Percentiles rank a stretch among this genome's conserved stretches.
These are phyloP conservation scores for Cricetomys ansorgei DNA, from an alignment of 2,113 vertebrate genomes.

Conservation along the genomic window DNA sequence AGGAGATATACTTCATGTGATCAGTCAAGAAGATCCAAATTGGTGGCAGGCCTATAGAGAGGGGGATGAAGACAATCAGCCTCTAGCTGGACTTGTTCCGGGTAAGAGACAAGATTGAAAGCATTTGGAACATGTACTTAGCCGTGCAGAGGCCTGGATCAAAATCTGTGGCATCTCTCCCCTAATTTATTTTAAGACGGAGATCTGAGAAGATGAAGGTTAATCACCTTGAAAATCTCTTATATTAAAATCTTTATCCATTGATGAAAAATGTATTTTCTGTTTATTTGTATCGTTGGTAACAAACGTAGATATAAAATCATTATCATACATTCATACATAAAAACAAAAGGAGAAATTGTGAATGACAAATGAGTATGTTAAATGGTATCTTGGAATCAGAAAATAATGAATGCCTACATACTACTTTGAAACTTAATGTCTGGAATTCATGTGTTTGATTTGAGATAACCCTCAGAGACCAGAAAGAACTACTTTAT, in stretches of 20 bases:
- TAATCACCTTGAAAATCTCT: slow-evolving; percentile 20
- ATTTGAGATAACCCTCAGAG: slow-evolving; percentile 22
- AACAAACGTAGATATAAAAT: slow-evolving; percentile 29
- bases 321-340: not conserved
- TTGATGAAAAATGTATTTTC: slow-evolving; percentile 45
- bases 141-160: not conserved
- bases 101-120: slow-evolving; percentile 84
- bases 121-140: not conserved
- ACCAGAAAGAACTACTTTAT: not conserved
- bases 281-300: slow-evolving; percentile 43
- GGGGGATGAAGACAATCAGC: slow-evolving; percentile 96
- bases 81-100: slow-evolving; percentile 96
- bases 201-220: slow-evolving; percentile 34
- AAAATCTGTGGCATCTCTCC: not conserved
- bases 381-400: slow-evolving; percentile 19
- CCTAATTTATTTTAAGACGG: slow-evolving; percentile 1
- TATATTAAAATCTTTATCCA: slow-evolving; percentile 45
- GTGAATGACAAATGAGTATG: not conserved
- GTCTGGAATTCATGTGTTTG: not conserved
- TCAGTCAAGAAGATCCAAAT: slow-evolving; percentile 97
- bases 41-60: slow-evolving; percentile 99
- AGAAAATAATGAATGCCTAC: slow-evolving; percentile 5
- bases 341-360: not conserved
- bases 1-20: slow-evolving; percentile 97
- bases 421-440: slow-evolving; percentile 51